Conservation (phyloP, 2,888 invertebrate species). For the Agrilus mali region DNA sequence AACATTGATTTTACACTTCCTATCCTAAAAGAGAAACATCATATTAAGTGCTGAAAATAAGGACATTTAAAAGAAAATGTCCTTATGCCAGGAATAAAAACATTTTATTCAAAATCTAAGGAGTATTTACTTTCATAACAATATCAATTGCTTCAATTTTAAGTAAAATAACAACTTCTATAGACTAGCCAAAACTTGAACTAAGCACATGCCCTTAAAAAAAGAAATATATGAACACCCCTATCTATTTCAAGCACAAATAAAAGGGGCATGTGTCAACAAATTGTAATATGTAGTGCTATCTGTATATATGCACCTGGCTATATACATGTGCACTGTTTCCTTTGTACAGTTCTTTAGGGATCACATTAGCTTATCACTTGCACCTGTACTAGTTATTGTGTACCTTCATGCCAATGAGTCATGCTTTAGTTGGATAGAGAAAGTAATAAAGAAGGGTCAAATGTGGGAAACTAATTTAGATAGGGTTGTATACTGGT, state of each 20-base stretch:
- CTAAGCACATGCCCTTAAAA: background rate
- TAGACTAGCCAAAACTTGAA: too few relatives aligned
- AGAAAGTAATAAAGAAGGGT: conserved; percentile 10
- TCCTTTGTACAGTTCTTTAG: conserved; percentile 7
- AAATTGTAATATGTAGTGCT: conserved; percentile 11
- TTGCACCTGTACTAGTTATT: conserved; percentile 25
- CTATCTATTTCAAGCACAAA: conserved; percentile 14
- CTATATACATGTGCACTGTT: conserved; percentile 4
- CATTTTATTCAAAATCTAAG: too few relatives aligned
- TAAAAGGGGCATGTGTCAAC: conserved; percentile 15
- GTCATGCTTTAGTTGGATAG: conserved; percentile 9
- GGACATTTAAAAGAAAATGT: too few relatives aligned
- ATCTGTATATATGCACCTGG: conserved; percentile 20
- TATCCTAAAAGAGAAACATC: too few relatives aligned
- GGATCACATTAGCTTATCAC: conserved; percentile 10
- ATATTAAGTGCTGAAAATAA: too few relatives aligned
- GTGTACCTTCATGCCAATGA: conserved; percentile 12
- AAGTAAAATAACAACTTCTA: too few relatives aligned
- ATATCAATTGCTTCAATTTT: too few relatives aligned
- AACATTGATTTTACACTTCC: too few relatives aligned
- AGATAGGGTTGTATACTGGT: conserved; percentile 19
- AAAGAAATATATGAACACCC: conserved; percentile 6
- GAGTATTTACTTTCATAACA: too few relatives aligned
- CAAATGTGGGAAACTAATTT: conserved; percentile 18
- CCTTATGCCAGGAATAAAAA: too few relatives aligned